Base-by-base conservation (phyloP, 2,797 vertebrate genomes). In the Tragopan temminckii region DNA sequence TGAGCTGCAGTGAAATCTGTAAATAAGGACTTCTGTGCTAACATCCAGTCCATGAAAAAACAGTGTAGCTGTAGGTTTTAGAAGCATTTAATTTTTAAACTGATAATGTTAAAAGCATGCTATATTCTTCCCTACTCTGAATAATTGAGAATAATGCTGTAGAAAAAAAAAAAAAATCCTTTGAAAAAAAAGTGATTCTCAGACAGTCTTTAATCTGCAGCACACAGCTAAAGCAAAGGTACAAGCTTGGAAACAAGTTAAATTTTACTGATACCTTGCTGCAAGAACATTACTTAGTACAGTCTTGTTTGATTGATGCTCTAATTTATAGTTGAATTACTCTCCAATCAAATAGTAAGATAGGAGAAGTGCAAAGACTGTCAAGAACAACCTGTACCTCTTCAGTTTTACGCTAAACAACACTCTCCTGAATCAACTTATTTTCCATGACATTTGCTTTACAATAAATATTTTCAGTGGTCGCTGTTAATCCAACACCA, bases 261-360 rank as follows among this genome's bases (percentile, higher is more conserved):
- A 33, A 69, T 89, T 89, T 74, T 85, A 24, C 25, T 85, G 31
- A 29, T 78, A 57, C 4, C 2, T 29, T 21, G 17, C 31, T 52
- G 29, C 24, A 61, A 45, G 45, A 55, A 53, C 25, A 63, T 33
- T 80, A 31, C 75, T 83, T 91, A 78, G 36, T 64, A n/a, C 40
- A 83, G 9, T 11, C 16, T 57, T 6, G 4, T 40, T 91, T 91
- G 69, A 83, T 9, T 67, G 57, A 80, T 88, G 45, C 35, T 93
- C 14, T 74, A 57, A 88, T 90, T 88, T 86, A 76, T 45, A 35
- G 78, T 72, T 75, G 27, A 90, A 68, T 79, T 90, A 20, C 13
- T 86, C 42, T 68, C 40, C 19, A 64, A 45, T 78, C 45, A 82
- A 38, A 63, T 31, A 43, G 21, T 71, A 89, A 83, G 11, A 35